Base-by-base conservation (phyloP, 2,797 vertebrate genomes). In the Acipenser oxyrinchus region DNA sequence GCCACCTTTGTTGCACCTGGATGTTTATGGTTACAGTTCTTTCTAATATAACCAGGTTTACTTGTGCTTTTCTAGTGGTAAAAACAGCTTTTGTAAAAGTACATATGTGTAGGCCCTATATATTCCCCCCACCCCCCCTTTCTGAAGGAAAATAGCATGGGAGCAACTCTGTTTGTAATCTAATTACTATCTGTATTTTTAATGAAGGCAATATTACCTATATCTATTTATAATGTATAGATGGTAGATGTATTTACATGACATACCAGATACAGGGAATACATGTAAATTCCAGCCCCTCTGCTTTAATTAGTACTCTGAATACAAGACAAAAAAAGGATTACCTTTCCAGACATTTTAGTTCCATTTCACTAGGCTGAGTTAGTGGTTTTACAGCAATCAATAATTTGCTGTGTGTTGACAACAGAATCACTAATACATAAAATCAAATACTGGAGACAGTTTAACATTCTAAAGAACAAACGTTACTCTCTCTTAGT, bases 391-490 rank as follows among this genome's bases (percentile, higher is more conserved):
- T 55, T 55, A 55, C 52, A 55, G 52, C 52, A 55, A 55, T 55
- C 52, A 55, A 55, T 55, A 55, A 55, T 55, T 55, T 55, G 52
- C n/a, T 55, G 4, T 55, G 52, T 55, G 52, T 55, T n/a, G 52
- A 55, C 52, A 55, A 55, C 52, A 55, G n/a, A n/a, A 55, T n/a
- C n/a, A n/a, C 52, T 55, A 55, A 55, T n/a, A 55, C 52, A 55
- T 55, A 55, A 55, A 55, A 55, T 55, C 3, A 10, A 55, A 55
- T 55, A 55, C 3, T 55, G 52, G 52, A 55, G 3, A 55, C 52
- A 55, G 52, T 55, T 55, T 55, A 55, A 55, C n/a, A 55, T 55
- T 9, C 9, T 55, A 55, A 55, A 55, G 52, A 55, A 55, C 52
- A 3, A 9, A 55, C 4, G n/a, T 55, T 55, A 9, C 52, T 4